Evolutionary conservation across 2,113 vertebrate genomes (phyloP), one percentile per base, ranked within the genome.

Genomic region (Neodon shergylaensis): DNA sequence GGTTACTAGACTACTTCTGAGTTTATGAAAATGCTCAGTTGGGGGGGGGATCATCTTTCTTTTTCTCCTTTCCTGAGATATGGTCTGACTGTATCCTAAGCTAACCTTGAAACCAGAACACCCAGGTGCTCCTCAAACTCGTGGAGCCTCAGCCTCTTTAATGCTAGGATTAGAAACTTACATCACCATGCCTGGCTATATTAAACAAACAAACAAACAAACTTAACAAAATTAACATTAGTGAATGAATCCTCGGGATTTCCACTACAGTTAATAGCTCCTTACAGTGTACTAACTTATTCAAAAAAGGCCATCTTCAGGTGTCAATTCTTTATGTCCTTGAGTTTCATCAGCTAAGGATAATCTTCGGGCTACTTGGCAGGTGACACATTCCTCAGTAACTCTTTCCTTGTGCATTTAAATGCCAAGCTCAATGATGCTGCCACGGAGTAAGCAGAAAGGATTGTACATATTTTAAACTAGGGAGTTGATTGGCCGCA

Each of bases 321-420:
- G 47, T 74, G 52, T 78, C 82, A 91, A 54, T 73, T 86, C 44
- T 63, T 92, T 63, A 68, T 77, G 49, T 16, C 63, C 87, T 42
- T 66, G 78, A 76, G 66, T 74, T 85, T 70, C 66, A 78, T 70
- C 81, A 90, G 84, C 42, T 78, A 63, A 88, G 44, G 39, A 88
- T 61, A 77, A 88, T 76, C 88, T 70, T 85, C 31, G 65, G 87
- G 42, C 33, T 79, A 76, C 77, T 70, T 83, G 74, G 14, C 77
- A 76, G 91, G 89, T 87, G 96, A 97, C 21, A 63, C 97, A 97
- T 95, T 96, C 88, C 89, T 94, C 21, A 93, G 89, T 92, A 95
- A 77, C 54, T 93, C 89, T 89, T 96, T 92, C 92, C 93, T 93
- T 66, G 91, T 44, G 94, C 65, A 91, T 63, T 76, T 81, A 91